Evolutionary conservation across 1,140 invertebrate species (phyloP), one percentile per base, ranked within the genome.

Genomic region (Geopemphigus sp.): DNA sequence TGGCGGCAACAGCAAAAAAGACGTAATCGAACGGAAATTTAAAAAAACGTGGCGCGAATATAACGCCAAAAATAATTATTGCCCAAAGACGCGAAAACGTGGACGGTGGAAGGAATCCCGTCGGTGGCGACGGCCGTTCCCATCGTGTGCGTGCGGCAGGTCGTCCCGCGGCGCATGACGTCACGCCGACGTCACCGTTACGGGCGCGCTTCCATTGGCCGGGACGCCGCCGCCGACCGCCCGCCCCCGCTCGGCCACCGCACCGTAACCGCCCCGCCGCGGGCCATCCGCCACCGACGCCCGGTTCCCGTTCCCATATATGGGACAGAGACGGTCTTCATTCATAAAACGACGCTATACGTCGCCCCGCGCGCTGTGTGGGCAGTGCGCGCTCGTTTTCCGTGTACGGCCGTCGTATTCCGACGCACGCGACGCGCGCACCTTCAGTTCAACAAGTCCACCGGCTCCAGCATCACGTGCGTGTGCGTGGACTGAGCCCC

Each of bases 261-360:
- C 73, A 19, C 73, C 73, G 70, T 26, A 26, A 10, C 56, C 53
- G 56, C 73, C 32, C 32, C 32, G 32, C 3, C 32, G 32, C 32
- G n/a, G 14, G 39, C 39, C 39, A 11, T 5, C 66, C 47, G 22
- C 66, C 45, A 47, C 19, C 66, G 19, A 15, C 47, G 86, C 85
- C 83, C 84, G 85, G 83, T 85, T 83, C 85, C 85, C 86, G 87
- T 72, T 72, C 87, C 87, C 87, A 87, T 88, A 88, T 88, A 88
- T 87, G 87, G 87, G 86, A 87, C 87, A 87, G 86, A 85, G 57
- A 61, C 73, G 57, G 85, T 85, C 84, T 89, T 88, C 89, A 90
- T 90, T 90, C 88, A 90, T 89, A 89, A 89, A 88, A 87, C 86
- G 87, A 85, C 86, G 85, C 86, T 86, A 82, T 86, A 86, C 85